Evolutionary conservation across 2,888 invertebrate species (phyloP).

Genomic region (Tetropium fuscum): DNA sequence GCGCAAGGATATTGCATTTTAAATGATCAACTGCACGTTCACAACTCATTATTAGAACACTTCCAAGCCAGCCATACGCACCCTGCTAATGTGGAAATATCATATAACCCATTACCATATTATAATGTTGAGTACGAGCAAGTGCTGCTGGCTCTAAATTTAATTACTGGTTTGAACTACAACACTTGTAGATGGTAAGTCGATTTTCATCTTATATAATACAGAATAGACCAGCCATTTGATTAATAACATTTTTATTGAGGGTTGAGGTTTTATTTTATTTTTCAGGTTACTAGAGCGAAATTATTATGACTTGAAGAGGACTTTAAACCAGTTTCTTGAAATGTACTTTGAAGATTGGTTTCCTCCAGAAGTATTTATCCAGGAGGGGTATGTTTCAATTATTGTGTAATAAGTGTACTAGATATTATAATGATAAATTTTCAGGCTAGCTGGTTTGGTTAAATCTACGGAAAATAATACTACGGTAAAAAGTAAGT

Average conservation of each 20-base stretch:
- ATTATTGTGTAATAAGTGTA: too few species aligned
- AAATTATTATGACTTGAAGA: conserved; percentile 37
- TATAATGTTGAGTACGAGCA: conserved; percentile 27
- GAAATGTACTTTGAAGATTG: conserved; percentile 31
- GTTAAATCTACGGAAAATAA: too few species aligned
- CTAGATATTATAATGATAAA: too few species aligned
- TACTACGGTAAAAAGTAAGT: too few species aligned
- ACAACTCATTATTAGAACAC: conserved; percentile 29
- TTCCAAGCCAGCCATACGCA: conserved; percentile 23
- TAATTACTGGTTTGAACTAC: conserved; percentile 35
- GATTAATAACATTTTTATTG: too few species aligned
- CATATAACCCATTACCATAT: conserved; percentile 30
- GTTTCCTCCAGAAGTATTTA: conserved; percentile 36
- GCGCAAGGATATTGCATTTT: conserved; percentile 29
- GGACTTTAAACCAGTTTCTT: conserved; percentile 31
- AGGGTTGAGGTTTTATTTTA: neutral
- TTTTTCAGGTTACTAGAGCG: conserved; percentile 38
- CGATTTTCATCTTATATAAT: neutral
- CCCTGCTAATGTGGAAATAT: conserved; percentile 19
- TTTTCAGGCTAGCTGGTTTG: too few species aligned
- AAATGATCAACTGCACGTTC: conserved; percentile 39
- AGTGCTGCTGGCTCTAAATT: conserved; percentile 26
- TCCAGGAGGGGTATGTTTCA: conserved; percentile 28
- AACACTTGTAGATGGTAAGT: conserved; percentile 40
- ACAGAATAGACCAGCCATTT: too few species aligned